These are phyloP conservation scores for Oedothorax gibbosus DNA, from an alignment of 1,140 invertebrate genomes.

Conservation along the genomic window DNA sequence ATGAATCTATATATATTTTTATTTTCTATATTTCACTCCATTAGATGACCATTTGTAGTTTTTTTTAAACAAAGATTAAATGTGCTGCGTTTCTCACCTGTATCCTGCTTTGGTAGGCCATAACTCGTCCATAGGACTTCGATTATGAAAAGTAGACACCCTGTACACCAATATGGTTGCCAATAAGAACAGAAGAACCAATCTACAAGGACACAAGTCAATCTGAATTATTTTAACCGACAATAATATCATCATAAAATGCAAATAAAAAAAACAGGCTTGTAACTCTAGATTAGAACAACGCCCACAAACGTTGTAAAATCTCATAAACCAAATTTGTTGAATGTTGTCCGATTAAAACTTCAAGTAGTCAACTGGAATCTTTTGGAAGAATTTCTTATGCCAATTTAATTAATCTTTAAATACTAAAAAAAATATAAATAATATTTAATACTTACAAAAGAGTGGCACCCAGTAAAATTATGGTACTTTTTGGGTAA, in stretches of 20 bases:
- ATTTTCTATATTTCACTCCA: too few relatives aligned
- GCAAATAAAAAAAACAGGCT: background rate
- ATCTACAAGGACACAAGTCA: background rate
- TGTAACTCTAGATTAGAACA: background rate
- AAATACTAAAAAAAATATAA: too few relatives aligned
- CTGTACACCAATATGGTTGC: constrained; percentile 53
- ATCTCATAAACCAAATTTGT: background rate
- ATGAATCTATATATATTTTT: too few relatives aligned
- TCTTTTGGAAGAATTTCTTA: too few relatives aligned
- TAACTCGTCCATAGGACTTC: constrained; percentile 25
- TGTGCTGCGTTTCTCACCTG: constrained; percentile 11
- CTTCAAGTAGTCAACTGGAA: background rate
- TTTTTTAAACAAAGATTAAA: too few relatives aligned
- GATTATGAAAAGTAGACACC: constrained; percentile 30
- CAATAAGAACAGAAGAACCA: constrained; percentile 46
- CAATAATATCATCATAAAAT: background rate
- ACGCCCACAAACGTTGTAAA: background rate
- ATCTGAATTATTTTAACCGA: background rate
- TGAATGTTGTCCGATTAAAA: background rate
- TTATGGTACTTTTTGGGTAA: constrained; percentile 37
- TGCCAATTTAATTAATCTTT: too few relatives aligned
- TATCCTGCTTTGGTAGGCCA: constrained; percentile 18
- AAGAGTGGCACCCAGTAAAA: constrained; percentile 40
- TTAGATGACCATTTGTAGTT: too few relatives aligned
- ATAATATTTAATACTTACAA: constrained; percentile 39